Evolutionary conservation across 2,888 invertebrate species (phyloP).

Genomic region (Noctua pronuba): DNA sequence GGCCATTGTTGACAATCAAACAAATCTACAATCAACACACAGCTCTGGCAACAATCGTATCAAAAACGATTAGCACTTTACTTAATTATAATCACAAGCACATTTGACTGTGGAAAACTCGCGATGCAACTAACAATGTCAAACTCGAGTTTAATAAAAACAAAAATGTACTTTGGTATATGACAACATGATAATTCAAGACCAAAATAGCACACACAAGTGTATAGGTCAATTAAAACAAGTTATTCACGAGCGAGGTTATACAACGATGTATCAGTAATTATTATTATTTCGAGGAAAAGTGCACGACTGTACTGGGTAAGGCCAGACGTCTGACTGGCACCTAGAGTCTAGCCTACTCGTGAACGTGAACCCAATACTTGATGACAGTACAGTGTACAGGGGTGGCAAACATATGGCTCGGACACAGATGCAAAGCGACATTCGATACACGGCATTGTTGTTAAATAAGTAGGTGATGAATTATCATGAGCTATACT

Average conservation of each 20-base stretch:
- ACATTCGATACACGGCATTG: not conserved
- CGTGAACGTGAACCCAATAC: not conserved
- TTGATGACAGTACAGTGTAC: not conserved
- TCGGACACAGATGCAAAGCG: not conserved
- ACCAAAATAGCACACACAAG: not conserved
- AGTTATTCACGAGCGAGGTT: not conserved
- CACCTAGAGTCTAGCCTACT: not conserved
- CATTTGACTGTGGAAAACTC: conserved; percentile 1
- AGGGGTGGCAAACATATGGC: conserved; percentile 3
- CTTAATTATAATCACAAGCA: conserved; percentile 3
- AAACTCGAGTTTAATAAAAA: not conserved
- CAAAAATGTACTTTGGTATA: no score
- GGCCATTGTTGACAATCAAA: conserved; percentile 38
- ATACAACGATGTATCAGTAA: not conserved
- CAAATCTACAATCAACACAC: conserved; percentile 2
- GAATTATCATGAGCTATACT: not conserved
- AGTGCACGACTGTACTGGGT: conserved; percentile 14
- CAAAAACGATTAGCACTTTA: conserved; percentile 7
- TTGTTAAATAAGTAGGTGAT: not conserved
- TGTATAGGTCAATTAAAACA: not conserved
- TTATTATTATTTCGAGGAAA: not conserved
- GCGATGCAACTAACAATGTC: conserved; percentile 10
- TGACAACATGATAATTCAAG: not conserved
- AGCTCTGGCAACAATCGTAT: not conserved
- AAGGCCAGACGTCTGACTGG: conserved; percentile 37